Conservation (phyloP, 1,140 invertebrate species). For the Frieseomelitta varia region DNA sequence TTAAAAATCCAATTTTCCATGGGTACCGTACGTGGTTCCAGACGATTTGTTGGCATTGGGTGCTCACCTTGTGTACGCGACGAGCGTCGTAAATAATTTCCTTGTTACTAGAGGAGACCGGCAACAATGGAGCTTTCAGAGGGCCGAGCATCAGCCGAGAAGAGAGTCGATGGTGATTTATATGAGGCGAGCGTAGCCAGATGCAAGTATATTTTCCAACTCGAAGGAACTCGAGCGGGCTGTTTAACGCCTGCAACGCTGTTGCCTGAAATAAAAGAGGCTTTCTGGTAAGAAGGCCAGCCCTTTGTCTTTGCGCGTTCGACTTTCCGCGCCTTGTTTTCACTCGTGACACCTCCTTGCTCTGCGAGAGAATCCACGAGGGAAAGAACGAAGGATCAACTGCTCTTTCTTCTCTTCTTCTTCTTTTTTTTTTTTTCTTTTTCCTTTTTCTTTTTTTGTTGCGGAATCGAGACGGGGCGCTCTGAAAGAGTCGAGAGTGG, state of each 20-base stretch:
- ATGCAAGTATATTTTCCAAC: background rate
- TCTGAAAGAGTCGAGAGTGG: background rate
- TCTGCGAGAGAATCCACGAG: background rate
- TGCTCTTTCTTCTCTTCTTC: background rate
- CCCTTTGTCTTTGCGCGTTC: conserved; percentile 10
- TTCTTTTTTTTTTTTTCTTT: no score
- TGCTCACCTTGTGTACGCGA: conserved; percentile 1
- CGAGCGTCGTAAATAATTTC: conserved; percentile 15
- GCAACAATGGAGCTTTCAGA: background rate
- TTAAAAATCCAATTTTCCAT: no score
- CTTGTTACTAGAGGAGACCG: conserved; percentile 26
- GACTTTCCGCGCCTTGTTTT: background rate
- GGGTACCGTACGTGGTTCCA: no score
- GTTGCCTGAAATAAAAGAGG: background rate
- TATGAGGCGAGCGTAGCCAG: background rate
- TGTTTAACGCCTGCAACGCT: background rate
- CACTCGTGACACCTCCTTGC: background rate
- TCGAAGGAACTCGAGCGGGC: background rate
- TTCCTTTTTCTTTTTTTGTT: background rate
- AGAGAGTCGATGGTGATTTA: conserved; percentile 6
- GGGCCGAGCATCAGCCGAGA: no score
- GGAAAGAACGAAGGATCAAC: background rate
- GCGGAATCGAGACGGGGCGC: background rate
- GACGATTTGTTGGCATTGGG: background rate
- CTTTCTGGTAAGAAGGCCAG: background rate